Evolutionary conservation across 2,797 vertebrate species (phyloP).

Genomic region (Sebastes alutus): DNA sequence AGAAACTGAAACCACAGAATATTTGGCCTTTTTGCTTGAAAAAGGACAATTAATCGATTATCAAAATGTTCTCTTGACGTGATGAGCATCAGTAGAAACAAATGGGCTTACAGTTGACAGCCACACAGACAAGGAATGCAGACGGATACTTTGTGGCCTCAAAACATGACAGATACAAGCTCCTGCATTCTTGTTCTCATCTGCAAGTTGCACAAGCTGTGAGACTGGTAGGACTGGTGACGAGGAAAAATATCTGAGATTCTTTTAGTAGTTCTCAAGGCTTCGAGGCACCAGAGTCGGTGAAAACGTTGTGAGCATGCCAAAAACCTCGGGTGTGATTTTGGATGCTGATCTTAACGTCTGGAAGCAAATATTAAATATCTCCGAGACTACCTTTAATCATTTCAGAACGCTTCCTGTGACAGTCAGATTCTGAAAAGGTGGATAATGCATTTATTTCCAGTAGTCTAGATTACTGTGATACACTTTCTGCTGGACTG

Average conservation of each 20-base stretch:
- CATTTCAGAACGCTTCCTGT: neutral
- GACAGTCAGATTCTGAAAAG: neutral
- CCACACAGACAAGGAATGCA: neutral
- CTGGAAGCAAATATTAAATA: neutral
- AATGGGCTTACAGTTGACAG: neutral
- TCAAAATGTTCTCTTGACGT: neutral
- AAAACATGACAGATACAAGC: neutral
- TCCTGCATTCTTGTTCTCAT: neutral
- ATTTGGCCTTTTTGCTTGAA: neutral
- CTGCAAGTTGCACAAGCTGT: neutral
- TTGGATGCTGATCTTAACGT: neutral
- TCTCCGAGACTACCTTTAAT: neutral
- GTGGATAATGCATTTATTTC: neutral
- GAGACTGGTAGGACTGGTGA: neutral
- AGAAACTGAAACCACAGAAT: neutral
- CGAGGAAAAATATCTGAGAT: neutral
- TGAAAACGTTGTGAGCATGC: neutral
- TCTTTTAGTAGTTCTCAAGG: neutral
- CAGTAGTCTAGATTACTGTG: neutral
- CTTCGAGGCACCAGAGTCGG: neutral
- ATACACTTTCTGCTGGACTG: neutral
- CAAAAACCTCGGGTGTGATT: neutral
- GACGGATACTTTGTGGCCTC: neutral
- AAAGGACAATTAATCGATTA: neutral
- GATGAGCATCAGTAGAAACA: neutral